phyloP scores from a whole-genome alignment of 2,888 invertebrate species.

The Cinara cedri region DNA sequence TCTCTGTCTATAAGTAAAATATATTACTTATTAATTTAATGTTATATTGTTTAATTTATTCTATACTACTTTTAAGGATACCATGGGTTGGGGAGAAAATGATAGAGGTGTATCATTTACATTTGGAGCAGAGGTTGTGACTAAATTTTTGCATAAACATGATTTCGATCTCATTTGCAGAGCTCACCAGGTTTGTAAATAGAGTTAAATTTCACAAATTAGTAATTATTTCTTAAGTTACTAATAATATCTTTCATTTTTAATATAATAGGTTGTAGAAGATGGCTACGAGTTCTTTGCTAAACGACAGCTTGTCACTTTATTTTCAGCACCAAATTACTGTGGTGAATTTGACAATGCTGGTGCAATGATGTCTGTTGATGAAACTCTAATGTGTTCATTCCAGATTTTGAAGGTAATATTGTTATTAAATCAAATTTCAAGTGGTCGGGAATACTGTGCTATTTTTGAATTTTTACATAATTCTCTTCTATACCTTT shows the following conservation, averaged over 20 bases:
- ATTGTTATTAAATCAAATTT: not conserved
- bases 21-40: too few species aligned
- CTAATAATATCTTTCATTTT: conserved; percentile 46
- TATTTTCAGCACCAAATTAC: conserved; percentile 93
- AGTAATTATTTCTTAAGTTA: not conserved
- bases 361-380: conserved; percentile 97
- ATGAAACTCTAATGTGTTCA: conserved; percentile 99
- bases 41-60: not conserved
- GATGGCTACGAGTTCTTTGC: conserved; percentile 99
- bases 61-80: conserved; percentile 67
- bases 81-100: conserved; percentile 99
- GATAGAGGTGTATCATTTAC: conserved; percentile 99
- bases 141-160: conserved; percentile 98
- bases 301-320: conserved; percentile 92
- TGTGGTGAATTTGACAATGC: conserved; percentile 91
- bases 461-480: too few species aligned
- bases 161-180: conserved; percentile 99
- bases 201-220: not conserved
- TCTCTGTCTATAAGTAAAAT: too few species aligned
- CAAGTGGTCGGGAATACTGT: not conserved
- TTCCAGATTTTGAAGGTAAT: conserved; percentile 86
- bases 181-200: conserved; percentile 83
- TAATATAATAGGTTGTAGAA: conserved; percentile 91
- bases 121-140: conserved; percentile 98
- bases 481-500: too few species aligned